phyloP scores from a whole-genome alignment of 2,113 vertebrate genomes.

The Paralichthys olivaceus region DNA sequence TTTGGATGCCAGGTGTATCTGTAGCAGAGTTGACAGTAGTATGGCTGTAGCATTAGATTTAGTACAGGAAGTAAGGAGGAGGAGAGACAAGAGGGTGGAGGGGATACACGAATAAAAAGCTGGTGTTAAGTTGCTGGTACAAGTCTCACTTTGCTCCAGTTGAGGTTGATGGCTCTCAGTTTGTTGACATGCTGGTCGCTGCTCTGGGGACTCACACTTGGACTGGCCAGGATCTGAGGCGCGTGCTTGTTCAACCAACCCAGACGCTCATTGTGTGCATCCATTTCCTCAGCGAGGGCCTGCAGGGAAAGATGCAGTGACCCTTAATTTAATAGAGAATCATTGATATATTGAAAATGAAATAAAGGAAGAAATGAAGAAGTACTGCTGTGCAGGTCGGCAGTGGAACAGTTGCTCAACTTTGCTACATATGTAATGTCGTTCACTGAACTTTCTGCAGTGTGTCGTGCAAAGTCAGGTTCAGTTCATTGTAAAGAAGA shows the following conservation, averaged over 20 bases:
- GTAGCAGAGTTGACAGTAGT: too few relatives aligned
- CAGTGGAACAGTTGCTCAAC: neutral
- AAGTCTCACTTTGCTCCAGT: conserved; percentile 88
- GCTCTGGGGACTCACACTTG: conserved; percentile 82
- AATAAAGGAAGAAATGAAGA: neutral
- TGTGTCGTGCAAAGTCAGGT: neutral
- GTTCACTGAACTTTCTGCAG: neutral
- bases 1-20: too few relatives aligned
- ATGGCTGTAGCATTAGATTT: neutral
- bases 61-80: neutral
- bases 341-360: neutral
- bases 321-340: conserved; percentile 1
- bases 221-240: conserved; percentile 85
- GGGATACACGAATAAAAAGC: neutral
- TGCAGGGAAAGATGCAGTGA: conserved; percentile 54
- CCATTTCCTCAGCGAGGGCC: conserved; percentile 87
- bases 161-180: conserved; percentile 85
- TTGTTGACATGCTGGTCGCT: conserved; percentile 85
- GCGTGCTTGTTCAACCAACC: conserved; percentile 90
- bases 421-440: neutral
- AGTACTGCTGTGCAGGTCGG: too few relatives aligned
- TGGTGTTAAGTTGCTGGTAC: too few relatives aligned
- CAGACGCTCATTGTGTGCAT: conserved; percentile 85
- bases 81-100: neutral
- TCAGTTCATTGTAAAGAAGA: neutral